Percentiles rank a stretch among this genome's conserved stretches.
Evolutionary conservation across 2,113 vertebrate species (phyloP).

Genomic region (Collichthys lucidus): DNA sequence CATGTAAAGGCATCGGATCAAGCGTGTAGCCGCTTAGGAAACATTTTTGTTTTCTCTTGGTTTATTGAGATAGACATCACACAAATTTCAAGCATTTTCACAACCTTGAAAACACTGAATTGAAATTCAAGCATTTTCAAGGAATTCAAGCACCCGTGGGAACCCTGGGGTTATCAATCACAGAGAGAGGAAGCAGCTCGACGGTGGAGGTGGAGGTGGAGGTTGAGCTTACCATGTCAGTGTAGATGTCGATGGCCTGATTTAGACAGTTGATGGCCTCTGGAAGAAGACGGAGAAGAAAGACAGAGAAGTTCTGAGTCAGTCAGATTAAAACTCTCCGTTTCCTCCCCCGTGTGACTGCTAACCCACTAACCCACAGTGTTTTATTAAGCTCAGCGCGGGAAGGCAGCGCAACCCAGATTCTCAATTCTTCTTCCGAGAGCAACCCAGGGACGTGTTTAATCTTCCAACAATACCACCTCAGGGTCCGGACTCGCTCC

Average conservation of each 20-base stretch:
- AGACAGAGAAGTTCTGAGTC: neutral
- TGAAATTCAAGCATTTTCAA: no score
- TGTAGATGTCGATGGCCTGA: conserved; percentile 99
- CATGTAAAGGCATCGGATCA: no score
- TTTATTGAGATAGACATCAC: no score
- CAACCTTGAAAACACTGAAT: no score
- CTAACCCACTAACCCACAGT: conserved; percentile 43
- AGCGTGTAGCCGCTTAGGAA: no score
- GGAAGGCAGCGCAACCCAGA: conserved; percentile 37
- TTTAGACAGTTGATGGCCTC: conserved; percentile 99
- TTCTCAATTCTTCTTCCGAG: conserved; percentile 13
- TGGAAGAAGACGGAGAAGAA: conserved; percentile 83
- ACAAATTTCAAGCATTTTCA: no score
- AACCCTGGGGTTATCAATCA: neutral
- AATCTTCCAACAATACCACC: conserved; percentile 29
- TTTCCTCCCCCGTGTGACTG: conserved; percentile 32
- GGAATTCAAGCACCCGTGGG: no score
- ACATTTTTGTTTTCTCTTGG: no score
- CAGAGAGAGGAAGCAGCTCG: neutral
- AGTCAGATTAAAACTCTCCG: conserved; percentile 40
- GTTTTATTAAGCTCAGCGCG: conserved; percentile 35
- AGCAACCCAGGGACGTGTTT: conserved; percentile 22
- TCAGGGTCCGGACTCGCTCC: conserved; percentile 7
- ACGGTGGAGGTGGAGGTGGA: neutral
- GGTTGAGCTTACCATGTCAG: conserved; percentile 94